These are phyloP conservation scores for Sapajus apella DNA, from an alignment of 2,113 vertebrate species.

Conservation along the genomic window DNA sequence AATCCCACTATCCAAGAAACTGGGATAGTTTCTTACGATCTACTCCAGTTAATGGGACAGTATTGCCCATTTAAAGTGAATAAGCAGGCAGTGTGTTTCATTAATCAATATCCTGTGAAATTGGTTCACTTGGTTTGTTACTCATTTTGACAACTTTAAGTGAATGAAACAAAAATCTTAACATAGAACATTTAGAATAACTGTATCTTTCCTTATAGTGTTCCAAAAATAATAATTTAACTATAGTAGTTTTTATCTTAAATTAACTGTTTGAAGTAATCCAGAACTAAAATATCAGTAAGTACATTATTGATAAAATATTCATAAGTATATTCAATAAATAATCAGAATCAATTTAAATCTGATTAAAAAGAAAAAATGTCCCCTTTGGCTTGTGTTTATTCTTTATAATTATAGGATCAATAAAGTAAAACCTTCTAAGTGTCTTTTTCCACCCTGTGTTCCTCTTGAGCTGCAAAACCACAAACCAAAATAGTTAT, in stretches of 20 bases:
- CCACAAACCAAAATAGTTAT: background rate
- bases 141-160: background rate
- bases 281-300: background rate
- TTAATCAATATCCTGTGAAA: conserved; percentile 7
- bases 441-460: background rate
- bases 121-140: background rate
- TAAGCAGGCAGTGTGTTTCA: background rate
- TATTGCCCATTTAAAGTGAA: background rate
- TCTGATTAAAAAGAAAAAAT: background rate
- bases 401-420: background rate
- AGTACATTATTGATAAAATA: no score
- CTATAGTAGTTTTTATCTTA: background rate
- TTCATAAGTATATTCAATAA: background rate
- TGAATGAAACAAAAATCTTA: conserved; percentile 17
- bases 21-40: conserved; percentile 14
- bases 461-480: background rate
- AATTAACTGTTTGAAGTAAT: background rate
- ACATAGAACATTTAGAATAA: background rate
- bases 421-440: background rate
- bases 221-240: background rate
- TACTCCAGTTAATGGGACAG: background rate
- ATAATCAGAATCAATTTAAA: background rate
- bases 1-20: background rate
- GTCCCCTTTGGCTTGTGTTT: background rate
- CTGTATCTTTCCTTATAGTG: background rate